Base-by-base conservation (phyloP, 2,797 vertebrate species). In the Enteromius viviparus region DNA sequence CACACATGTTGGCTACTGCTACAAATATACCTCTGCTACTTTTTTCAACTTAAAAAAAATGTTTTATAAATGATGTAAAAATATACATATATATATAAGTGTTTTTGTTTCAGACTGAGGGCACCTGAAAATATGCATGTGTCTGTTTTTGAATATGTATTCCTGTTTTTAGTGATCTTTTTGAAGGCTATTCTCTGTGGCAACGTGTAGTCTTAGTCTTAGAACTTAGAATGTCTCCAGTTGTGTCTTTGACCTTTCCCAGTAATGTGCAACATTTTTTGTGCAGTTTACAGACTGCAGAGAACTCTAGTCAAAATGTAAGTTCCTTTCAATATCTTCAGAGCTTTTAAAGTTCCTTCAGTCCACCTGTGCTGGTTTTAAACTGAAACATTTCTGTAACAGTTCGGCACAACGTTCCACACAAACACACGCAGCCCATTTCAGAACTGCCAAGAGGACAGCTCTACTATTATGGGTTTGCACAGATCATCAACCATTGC, bases 381-480 rank as follows among this genome's bases (percentile, higher is more conserved):
- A 78, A 34, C 26, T 26, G 55, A 55, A 29, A n/a, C 82, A 21
- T 77, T 70, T 65, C 40, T 62, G 47, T 23, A 26, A 26, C 17
- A 10, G 34, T 70, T 81, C 26, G 11, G 79, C 68, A 62, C 15
- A 23, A 19, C 17, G 2, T 10, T 60, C 11, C 69, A 75, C 55
- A 62, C 76, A 32, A 37, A 77, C 72, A 47, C 49, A 76, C 4
- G 3, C 14, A 64, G 34, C 26, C 58, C 47, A 81, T 81, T 75
- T 81, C 42, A 58, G 11, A 81, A 65, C 69, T 75, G 80, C 58
- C 29, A 65, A 29, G 42, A 60, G 58, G 37, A 76, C 84, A 70
- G 70, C 60, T 15, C 37, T 80, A 81, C 87, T 87, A 87, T 87
- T 76, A 81, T 85, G 40, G 72, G 64, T 69, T 81, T 29, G 85